These are phyloP conservation scores for Erythrocebus patas DNA, from an alignment of 2,113 vertebrate species.

Conservation along the genomic window DNA sequence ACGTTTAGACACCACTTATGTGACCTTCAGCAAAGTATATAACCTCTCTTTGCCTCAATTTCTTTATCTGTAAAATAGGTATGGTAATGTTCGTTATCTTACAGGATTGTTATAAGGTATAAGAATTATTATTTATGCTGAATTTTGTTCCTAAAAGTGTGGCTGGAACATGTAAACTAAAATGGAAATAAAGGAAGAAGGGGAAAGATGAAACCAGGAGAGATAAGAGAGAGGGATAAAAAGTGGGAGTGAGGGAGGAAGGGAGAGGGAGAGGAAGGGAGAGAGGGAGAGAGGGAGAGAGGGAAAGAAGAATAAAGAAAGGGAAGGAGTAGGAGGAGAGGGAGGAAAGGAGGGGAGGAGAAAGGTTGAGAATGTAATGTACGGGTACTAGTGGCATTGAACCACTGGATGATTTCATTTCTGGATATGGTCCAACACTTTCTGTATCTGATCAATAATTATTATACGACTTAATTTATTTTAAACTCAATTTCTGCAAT, in stretches of 20 bases:
- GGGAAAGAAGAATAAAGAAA: not conserved
- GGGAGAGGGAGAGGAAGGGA: too few relatives aligned
- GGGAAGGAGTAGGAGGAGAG: not conserved
- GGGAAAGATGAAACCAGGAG: not conserved
- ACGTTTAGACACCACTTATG: not conserved
- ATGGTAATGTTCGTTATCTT: not conserved
- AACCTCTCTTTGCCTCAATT: not conserved
- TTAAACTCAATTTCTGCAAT: not conserved
- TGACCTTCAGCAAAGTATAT: not conserved
- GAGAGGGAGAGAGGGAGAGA: not conserved
- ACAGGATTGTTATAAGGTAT: not conserved
- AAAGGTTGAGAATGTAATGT: not conserved
- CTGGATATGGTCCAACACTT: not conserved
- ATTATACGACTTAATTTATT: not conserved
- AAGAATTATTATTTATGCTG: not conserved
- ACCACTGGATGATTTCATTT: not conserved
- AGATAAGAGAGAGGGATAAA: not conserved
- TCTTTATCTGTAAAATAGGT: not conserved
- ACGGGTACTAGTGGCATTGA: not conserved
- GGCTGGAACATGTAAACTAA: not conserved
- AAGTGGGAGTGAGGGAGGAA: not conserved
- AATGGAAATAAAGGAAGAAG: not conserved
- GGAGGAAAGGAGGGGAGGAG: accelerated
- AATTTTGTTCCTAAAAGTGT: not conserved
- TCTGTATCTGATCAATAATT: not conserved